Conservation (phyloP, 2,888 invertebrate species). For the Aplocera efformata region DNA sequence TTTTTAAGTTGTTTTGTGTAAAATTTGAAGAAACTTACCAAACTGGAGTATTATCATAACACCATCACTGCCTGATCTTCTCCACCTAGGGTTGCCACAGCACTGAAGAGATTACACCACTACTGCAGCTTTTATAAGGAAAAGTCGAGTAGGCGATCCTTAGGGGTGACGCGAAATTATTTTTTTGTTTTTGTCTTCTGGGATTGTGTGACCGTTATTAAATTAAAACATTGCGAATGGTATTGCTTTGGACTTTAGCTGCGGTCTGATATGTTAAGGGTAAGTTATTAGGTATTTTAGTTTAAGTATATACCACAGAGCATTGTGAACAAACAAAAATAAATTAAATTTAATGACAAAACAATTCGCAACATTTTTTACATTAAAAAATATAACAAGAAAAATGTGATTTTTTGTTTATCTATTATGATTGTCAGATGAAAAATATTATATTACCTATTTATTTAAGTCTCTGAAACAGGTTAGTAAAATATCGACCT, state of each 20-base stretch:
- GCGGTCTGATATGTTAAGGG: conserved; percentile 37
- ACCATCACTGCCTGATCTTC: conserved; percentile 7
- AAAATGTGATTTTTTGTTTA: no score
- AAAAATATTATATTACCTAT: no score
- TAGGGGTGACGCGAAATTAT: conserved; percentile 60
- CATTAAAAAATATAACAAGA: no score
- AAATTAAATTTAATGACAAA: no score
- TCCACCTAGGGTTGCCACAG: conserved; percentile 26
- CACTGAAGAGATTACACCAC: conserved; percentile 32
- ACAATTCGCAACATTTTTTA: no score
- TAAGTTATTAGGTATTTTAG: conserved; percentile 19
- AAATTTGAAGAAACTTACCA: conserved; percentile 9
- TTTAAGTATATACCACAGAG: no score
- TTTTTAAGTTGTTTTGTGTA: not conserved
- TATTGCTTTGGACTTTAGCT: conserved; percentile 60
- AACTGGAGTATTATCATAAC: conserved; percentile 10
- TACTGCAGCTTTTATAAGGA: conserved; percentile 58
- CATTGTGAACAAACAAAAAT: no score
- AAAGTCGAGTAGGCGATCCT: conserved; percentile 42
- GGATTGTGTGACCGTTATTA: conserved; percentile 64
- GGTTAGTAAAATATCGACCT: no score
- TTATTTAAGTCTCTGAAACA: no score
- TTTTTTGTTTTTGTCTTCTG: conserved; percentile 49
- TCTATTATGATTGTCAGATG: no score
- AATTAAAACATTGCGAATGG: conserved; percentile 69